Evolutionary conservation across 2,888 invertebrate genomes (phyloP), one percentile per base, ranked within the genome.

Genomic region (Mimachlamys varia): DNA sequence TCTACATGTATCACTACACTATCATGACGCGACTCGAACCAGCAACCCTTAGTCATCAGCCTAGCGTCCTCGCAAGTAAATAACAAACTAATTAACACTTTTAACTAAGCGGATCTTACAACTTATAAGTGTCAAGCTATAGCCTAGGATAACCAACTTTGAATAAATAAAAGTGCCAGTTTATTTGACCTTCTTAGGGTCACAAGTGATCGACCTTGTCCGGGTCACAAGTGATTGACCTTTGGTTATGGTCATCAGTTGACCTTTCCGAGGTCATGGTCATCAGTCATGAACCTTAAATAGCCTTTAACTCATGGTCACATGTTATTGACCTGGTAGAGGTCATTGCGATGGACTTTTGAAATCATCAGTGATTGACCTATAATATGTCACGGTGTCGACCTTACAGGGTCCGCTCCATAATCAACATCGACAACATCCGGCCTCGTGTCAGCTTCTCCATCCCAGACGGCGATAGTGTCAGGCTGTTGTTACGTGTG

Each of bases 401-500:
- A 27, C 19, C 10, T 27, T 27, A 33, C 7, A 76, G 33, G 19
- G 76, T 62, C 62, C 62, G 62, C 62, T 62, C n/a, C 22, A 44
- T 44, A 44, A 44, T 44, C 44, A 7, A 3, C 44, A 62, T 62
- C 62, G 62, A 62, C 22, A 62, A 22, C 76, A 76, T 76, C 76
- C 76, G 76, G 33, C 76, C 33, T 76, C 12, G 76, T 76, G 33
- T 27, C 33, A 76, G 15, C 27, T 27, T 76, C 76, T 76, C 1
- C 33, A 13, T 44, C 44, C 44, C 62, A 7, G 22, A 22, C 62
- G 17, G 17, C n/a, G 58, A 58, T 58, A 58, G 76, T 76, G 33
- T 76, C 76, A 76, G 76, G 27, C 76, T 76, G 33, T 76, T 76
- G 76, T 76, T 76, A 33, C 76, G 22, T 76, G 76, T 76, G 76